Percentiles rank a stretch among this genome's conserved stretches.
phyloP scores from a whole-genome alignment of 2,888 invertebrate genomes.

The Yponomeuta sedellus region DNA sequence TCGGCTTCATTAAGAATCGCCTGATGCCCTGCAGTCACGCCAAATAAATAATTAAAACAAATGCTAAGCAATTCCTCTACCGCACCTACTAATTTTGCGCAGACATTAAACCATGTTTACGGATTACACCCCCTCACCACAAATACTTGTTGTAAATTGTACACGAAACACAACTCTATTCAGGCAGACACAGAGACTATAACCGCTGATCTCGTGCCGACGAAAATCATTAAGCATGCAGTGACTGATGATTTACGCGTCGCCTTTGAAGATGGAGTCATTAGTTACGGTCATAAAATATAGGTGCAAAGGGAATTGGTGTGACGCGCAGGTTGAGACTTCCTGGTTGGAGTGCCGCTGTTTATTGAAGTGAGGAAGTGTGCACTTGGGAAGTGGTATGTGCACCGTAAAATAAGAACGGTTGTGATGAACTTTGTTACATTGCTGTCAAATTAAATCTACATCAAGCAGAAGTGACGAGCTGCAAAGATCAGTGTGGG shows the following conservation, averaged over 20 bases:
- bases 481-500: too few relatives aligned
- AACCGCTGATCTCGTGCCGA: background rate
- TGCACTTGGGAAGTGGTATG: background rate
- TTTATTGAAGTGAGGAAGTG: background rate
- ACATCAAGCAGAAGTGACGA: too few relatives aligned
- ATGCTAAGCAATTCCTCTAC: background rate
- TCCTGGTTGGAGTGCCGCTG: background rate
- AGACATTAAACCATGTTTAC: background rate
- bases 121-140: background rate
- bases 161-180: background rate
- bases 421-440: too few relatives aligned
- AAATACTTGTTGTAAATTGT: background rate
- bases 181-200: background rate
- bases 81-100: background rate
- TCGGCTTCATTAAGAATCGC: too few relatives aligned
- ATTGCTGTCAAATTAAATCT: too few relatives aligned
- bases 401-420: background rate
- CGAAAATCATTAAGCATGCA: background rate
- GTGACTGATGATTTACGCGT: constrained; percentile 1
- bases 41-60: too few relatives aligned
- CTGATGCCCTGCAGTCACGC: too few relatives aligned
- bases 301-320: constrained; percentile 5
- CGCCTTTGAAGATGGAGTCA: background rate
- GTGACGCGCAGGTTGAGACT: background rate
- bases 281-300: constrained; percentile 6